Base-by-base conservation (phyloP, 2,797 vertebrate genomes). In the Rhinella marina region DNA sequence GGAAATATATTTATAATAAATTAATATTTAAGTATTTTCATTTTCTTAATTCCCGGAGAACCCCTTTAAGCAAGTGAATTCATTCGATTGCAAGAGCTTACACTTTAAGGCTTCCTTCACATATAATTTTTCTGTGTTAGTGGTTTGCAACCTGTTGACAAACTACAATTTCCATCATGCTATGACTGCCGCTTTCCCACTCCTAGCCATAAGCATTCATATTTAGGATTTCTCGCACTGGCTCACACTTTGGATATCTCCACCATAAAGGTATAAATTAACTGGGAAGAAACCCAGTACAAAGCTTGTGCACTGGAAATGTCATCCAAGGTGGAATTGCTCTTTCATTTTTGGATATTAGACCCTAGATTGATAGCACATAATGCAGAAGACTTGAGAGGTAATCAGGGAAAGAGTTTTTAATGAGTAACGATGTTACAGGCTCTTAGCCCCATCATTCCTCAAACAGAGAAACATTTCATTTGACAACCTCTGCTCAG, bases 371-470 rank as follows among this genome's bases (percentile, higher is more conserved):
- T 48, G 16, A 19, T 27, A 68, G 14, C 8, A 27, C 14, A 83
- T 73, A 54, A 54, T 21, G 48, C 56, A 14, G 10, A 73, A 70
- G 29, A 29, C 82, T 21, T 29, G 25, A 57, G 82, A 57, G 82
- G 27, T 21, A 29, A 66, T 70, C 94, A 41, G 94, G 93, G 93
- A 90, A 90, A 89, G n/a, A 90, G 94, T 81, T 95, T 95, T 94
- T 95, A 95, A 95, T 95, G 94, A 94, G 93, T 92, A 92, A 91
- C 91, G 94, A 94, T 94, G 92, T 94, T 93, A 93, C 91, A 91
- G 66, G 86, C 83, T 25, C 68, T 90, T 92, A 91, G 52, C 8
- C 76, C 52, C n/a, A 56, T 79, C 27, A 32, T 21, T 76, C 57
- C 27, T 82, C n/a, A 19, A 16, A 56, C 50, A 75, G 76, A 52